Evolutionary conservation across 1,140 invertebrate species (phyloP).

Genomic region (Conus betulinus): DNA sequence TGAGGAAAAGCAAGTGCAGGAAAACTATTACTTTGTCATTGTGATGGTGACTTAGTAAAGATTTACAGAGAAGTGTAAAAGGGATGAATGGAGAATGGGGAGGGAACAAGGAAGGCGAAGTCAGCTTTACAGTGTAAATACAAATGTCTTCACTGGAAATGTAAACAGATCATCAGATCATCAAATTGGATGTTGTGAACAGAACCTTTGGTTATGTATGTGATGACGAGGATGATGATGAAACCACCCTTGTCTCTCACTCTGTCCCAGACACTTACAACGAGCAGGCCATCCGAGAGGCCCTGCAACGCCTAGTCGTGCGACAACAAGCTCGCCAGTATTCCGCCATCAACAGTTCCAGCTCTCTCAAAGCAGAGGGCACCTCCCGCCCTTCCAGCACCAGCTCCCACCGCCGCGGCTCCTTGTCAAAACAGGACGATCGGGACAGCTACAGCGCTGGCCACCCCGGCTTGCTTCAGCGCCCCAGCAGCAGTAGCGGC

Average conservation of each 20-base stretch:
- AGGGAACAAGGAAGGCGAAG: no score
- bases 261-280: slow-evolving; percentile 66
- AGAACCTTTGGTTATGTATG: no score
- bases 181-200: background rate
- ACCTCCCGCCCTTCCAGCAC: background rate
- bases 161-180: background rate
- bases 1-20: no score
- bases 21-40: no score
- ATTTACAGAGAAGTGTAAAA: no score
- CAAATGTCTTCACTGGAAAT: background rate
- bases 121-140: no score
- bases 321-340: slow-evolving; percentile 73
- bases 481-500: slow-evolving; percentile 16
- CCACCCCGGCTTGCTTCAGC: background rate
- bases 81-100: no score
- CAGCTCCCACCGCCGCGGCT: slow-evolving; percentile 1
- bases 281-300: slow-evolving; percentile 70
- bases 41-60: no score
- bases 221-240: no score
- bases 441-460: background rate
- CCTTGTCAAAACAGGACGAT: slow-evolving; percentile 2
- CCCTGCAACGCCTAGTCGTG: slow-evolving; percentile 66
- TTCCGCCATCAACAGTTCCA: slow-evolving; percentile 66
- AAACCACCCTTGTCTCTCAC: background rate
- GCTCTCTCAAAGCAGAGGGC: slow-evolving; percentile 47